A percentile compares a stretch with the other conserved stretches of the same genome.
These are phyloP conservation scores for Sigmodon hispidus DNA, from an alignment of 2,113 vertebrate species.

Conservation along the genomic window DNA sequence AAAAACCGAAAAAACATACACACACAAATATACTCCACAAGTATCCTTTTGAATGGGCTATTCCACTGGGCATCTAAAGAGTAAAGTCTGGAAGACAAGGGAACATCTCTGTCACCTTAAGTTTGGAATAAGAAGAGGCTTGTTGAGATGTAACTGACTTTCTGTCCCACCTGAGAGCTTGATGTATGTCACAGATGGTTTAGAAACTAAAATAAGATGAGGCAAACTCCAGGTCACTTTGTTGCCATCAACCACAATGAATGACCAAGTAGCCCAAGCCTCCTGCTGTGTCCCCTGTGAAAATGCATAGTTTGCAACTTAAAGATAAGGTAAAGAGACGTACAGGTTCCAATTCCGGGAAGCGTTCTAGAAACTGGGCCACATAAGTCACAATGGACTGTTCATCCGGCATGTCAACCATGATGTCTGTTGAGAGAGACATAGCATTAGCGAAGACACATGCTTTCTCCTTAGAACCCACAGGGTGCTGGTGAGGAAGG, in stretches of 20 bases:
- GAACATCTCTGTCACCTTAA: not conserved
- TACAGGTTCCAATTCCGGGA: conserved; percentile 94
- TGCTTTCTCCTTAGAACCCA: accelerated
- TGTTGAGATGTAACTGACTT: not conserved
- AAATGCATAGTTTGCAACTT: not conserved
- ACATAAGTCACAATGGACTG: conserved; percentile 97
- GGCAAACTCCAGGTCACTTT: not conserved
- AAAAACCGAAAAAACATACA: not conserved
- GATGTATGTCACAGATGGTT: not conserved
- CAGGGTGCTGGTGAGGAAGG: accelerated
- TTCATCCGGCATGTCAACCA: conserved; percentile 92
- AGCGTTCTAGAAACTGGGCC: conserved; percentile 96
- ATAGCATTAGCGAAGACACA: not conserved
- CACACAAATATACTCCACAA: not conserved
- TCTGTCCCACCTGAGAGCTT: not conserved
- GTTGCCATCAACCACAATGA: accelerated
- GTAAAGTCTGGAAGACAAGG: accelerated
- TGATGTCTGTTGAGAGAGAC: conserved; percentile 89
- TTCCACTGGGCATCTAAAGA: not conserved
- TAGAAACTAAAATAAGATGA: not conserved
- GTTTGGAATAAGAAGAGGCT: not conserved
- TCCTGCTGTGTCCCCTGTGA: not conserved
- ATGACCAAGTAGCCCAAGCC: no score
- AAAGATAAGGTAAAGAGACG: conserved; percentile 72
- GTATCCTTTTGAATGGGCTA: not conserved